Base-by-base conservation (phyloP, 2,113 vertebrate species). In the Tiliqua scincoides region DNA sequence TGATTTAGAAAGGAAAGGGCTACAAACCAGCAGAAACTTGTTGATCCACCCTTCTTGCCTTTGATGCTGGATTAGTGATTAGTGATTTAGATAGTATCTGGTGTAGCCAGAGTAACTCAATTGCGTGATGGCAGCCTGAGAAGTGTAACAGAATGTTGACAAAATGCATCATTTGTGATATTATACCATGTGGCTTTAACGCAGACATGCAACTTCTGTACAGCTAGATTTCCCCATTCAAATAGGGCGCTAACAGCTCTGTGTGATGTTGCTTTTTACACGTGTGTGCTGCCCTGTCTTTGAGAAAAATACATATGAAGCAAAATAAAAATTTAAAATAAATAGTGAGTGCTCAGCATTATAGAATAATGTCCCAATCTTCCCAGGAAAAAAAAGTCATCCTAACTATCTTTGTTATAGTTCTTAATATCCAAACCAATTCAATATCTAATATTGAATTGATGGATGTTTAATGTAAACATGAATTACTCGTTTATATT, bases 331-430 rank as follows among this genome's bases (percentile, higher is more conserved):
- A 6, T 5, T 78, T n/a, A 20, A 85, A 79, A 70, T 68, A 59
- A 70, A 70, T 70, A 37, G 27, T 68, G 9, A 12, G 14, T 61
- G 37, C 43, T 15, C 37, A 72, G 25, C 72, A 21, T 37, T 62
- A 78, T 17, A 27, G 14, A 27, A 14, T 8, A 63, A 23, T 63
- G 30, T 72, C 35, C 7, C n/a, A 74, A 73, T 62, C 57, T 43
- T 48, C 6, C 18, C 27, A n/a, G n/a, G n/a, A n/a, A n/a, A n/a
- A n/a, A n/a, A n/a, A n/a, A n/a, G n/a, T 77, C n/a, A 76, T 89
- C 74, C 37, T 32, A 15, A 72, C 73, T 91, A 75, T 20, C 65
- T 78, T 77, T 82, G 72, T 80, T 82, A 74, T 85, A 83, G 81
- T 57, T 87, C 73, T 83, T 87, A 85, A 65, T 85, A 84, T 63